Conservation (phyloP, 1,140 invertebrate genomes). For the Dreissena polymorpha region DNA sequence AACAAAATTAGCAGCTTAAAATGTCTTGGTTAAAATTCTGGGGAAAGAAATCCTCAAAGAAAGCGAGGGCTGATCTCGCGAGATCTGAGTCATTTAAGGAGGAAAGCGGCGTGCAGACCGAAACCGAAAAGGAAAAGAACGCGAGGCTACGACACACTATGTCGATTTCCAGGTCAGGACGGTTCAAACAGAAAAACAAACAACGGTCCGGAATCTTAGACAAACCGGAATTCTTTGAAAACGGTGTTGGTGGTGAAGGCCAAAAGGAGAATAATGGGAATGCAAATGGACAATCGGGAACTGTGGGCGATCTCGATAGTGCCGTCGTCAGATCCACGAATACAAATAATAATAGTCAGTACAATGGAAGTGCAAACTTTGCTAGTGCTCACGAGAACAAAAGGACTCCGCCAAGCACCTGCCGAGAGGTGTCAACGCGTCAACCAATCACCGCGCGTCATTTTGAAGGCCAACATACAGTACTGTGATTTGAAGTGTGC, state of each 20-base stretch:
- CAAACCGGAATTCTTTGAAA: conserved; percentile 67
- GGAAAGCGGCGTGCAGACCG: conserved; percentile 53
- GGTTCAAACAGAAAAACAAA: conserved; percentile 75
- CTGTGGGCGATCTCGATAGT: neutral
- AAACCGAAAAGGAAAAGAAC: conserved; percentile 67
- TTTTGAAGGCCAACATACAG: conserved; percentile 38
- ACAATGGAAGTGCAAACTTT: neutral
- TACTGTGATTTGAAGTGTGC: conserved; percentile 25
- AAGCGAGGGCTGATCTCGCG: conserved; percentile 44
- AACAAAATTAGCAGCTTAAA: conserved; percentile 2
- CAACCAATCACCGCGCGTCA: conserved; percentile 33
- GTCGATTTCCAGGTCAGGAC: conserved; percentile 75
- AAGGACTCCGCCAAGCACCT: conserved; percentile 48
- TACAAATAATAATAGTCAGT: conserved; percentile 22
- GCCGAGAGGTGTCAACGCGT: conserved; percentile 41
- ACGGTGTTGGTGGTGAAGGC: neutral
- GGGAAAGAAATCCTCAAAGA: conserved; percentile 65
- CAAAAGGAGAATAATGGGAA: conserved; percentile 41
- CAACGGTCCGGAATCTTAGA: conserved; percentile 70
- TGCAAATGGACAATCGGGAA: neutral
- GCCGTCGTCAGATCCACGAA: neutral
- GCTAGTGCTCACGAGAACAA: conserved; percentile 11
- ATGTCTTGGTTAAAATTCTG: conserved; percentile 75
- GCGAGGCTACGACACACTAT: conserved; percentile 67
- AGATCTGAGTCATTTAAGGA: conserved; percentile 59